Base-by-base conservation (phyloP, 2,888 invertebrate genomes). In the Ectemnius lituratus region DNA sequence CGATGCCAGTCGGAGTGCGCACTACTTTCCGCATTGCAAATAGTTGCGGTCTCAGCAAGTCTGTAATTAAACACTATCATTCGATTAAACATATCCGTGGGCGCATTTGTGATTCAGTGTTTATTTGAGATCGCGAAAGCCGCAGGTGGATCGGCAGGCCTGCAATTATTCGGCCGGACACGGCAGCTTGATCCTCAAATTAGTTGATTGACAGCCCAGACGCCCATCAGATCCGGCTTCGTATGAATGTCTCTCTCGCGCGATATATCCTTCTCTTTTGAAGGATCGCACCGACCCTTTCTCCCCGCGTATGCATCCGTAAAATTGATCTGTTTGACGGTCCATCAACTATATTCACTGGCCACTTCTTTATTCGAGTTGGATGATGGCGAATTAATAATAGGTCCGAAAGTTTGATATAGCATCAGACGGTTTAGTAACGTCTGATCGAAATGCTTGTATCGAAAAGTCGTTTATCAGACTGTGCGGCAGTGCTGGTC, bases 21-120 rank as follows among this genome's bases (percentile, higher is more conserved):
- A 8, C 67, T 62, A 49, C 60, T 63, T 68, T 72, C 68, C 56
- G 28, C 62, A 66, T 61, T 65, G 70, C 80, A 70, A 81, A 81
- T 81, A 81, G 81, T 84, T 37, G 63, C 16, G 68, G 65, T 75
- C 75, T 64, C 66, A 73, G 62, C 66, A 63, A 68, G 70, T 61
- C 76, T 83, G 70, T 84, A 85, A 84, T 84, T 84, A 84, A 83
- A 84, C 78, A 73, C 68, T 82, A 84, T 82, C 82, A 75, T 65
- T 76, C 76, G 78, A 85, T 86, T 84, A 85, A 79, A 77, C 61
- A 68, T 79, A 75, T 69, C 75, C 67, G 57, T 69, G 62, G 63
- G 60, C 64, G 62, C 52, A 65, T 72, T 68, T 74, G 76, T 58
- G 81, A 75, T 80, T 80, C 77, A 68, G 70, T 77, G 84, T 85